Percentiles rank a stretch among this genome's conserved stretches.
These are phyloP conservation scores for Dioctria linearis DNA, from an alignment of 2,888 invertebrate species.

Conservation along the genomic window DNA sequence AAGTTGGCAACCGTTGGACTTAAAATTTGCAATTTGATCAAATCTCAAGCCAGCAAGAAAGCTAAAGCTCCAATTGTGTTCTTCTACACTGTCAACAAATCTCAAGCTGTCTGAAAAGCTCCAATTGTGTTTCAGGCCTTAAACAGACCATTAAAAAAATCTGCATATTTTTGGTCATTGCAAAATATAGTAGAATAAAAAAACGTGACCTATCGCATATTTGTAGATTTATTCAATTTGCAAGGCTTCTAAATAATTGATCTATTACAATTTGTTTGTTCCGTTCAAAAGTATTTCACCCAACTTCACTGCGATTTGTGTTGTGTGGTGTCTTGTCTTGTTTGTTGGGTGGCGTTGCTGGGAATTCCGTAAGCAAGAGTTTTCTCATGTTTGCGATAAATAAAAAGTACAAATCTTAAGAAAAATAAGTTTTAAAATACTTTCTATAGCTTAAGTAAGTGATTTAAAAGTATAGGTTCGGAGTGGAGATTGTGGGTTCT, in stretches of 20 bases:
- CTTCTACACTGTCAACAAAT: too few species aligned
- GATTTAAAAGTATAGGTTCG: too few species aligned
- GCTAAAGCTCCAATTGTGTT: too few species aligned
- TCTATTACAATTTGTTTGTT: neutral
- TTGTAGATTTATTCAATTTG: too few species aligned
- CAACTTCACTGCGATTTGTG: neutral
- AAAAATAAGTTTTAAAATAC: neutral
- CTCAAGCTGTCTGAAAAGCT: too few species aligned
- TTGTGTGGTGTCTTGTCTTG: neutral
- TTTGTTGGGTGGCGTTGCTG: slow-evolving; percentile 15
- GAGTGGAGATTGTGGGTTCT: too few species aligned
- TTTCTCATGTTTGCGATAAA: neutral
- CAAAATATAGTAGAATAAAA: neutral
- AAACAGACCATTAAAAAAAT: too few species aligned
- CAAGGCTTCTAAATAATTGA: neutral
- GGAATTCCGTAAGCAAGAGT: neutral
- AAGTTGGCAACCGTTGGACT: too few species aligned
- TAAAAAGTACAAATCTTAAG: neutral
- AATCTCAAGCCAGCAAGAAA: too few species aligned
- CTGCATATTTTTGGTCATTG: too few species aligned
- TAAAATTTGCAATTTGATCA: too few species aligned
- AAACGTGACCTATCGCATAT: neutral
- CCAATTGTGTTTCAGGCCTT: too few species aligned
- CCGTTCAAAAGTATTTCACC: neutral
- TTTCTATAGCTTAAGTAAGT: neutral